phyloP scores from a whole-genome alignment of 2,888 invertebrate species.

The Stenichneumon culpator region DNA sequence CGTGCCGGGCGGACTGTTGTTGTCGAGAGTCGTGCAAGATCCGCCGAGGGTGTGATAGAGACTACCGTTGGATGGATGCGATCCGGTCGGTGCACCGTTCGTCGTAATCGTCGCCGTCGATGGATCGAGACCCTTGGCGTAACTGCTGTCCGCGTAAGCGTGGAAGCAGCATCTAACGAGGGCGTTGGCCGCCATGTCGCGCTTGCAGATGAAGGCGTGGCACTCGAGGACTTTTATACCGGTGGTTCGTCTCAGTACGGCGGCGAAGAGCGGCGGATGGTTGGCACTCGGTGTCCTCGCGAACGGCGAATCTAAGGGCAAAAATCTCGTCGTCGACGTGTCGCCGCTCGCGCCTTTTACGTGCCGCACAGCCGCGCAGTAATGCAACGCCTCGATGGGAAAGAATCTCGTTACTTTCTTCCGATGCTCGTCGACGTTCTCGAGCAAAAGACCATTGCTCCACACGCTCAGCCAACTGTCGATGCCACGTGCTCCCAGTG shows the following conservation, averaged over 20 bases:
- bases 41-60: slow-evolving; percentile 84
- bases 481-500: slow-evolving; percentile 94
- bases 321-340: slow-evolving; percentile 93
- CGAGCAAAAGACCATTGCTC: slow-evolving; percentile 97
- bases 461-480: slow-evolving; percentile 99
- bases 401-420: slow-evolving; percentile 98
- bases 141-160: slow-evolving; percentile 98
- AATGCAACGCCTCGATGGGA: slow-evolving; percentile 97
- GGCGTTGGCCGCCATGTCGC: slow-evolving; percentile 98
- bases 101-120: slow-evolving; percentile 78
- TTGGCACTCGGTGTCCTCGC: slow-evolving; percentile 96
- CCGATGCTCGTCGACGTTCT: slow-evolving; percentile 98
- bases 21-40: slow-evolving; percentile 84
- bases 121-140: slow-evolving; percentile 89
- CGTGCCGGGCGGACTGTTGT: slow-evolving; percentile 84
- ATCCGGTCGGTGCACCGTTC: slow-evolving; percentile 74
- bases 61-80: slow-evolving; percentile 77
- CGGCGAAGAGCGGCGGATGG: slow-evolving; percentile 98
- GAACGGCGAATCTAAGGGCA: slow-evolving; percentile 98
- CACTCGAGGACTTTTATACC: slow-evolving; percentile 99
- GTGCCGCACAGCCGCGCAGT: slow-evolving; percentile 97
- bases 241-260: slow-evolving; percentile 97
- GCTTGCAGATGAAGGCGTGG: slow-evolving; percentile 99
- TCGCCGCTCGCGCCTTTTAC: slow-evolving; percentile 87
- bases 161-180: slow-evolving; percentile 99